A percentile compares a stretch with the other conserved stretches of the same genome.
phyloP scores from a whole-genome alignment of 2,888 invertebrate genomes.

The Heliconius ismenius region DNA sequence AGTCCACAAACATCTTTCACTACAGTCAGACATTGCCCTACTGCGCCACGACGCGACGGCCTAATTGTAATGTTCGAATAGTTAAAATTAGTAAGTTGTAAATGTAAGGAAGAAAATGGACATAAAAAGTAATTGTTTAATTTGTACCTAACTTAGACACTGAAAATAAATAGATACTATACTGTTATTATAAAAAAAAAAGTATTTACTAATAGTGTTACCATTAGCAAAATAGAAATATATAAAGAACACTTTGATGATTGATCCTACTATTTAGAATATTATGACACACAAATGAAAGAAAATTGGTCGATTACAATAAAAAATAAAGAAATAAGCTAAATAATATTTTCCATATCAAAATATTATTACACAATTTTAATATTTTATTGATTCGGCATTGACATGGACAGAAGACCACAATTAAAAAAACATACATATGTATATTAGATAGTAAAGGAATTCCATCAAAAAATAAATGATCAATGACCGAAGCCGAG shows the following conservation, averaged over 20 bases:
- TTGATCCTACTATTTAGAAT: background rate
- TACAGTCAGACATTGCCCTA: too few species aligned
- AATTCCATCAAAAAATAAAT: slow-evolving; percentile 35
- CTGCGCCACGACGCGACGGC: too few species aligned
- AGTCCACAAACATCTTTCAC: background rate
- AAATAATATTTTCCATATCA: background rate
- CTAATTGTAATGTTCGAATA: too few species aligned
- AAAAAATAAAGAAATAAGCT: background rate
- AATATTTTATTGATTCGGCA: slow-evolving; percentile 18
- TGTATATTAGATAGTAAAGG: slow-evolving; percentile 21
- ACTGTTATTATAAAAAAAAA: too few species aligned
- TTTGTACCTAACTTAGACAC: background rate
- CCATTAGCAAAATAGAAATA: background rate
- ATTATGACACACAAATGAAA: background rate
- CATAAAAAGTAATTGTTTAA: background rate
- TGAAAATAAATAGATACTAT: too few species aligned
- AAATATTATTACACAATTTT: background rate
- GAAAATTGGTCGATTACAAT: too few species aligned
- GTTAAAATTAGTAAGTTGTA: too few species aligned
- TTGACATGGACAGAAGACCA: background rate
- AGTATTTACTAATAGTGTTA: too few species aligned
- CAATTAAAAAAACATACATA: background rate
- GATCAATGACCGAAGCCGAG: slow-evolving; percentile 36
- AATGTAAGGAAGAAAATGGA: too few species aligned
- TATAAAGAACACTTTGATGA: background rate